Evolutionary conservation across 2,797 vertebrate genomes (phyloP).

Genomic region (Diceros bicornis): DNA sequence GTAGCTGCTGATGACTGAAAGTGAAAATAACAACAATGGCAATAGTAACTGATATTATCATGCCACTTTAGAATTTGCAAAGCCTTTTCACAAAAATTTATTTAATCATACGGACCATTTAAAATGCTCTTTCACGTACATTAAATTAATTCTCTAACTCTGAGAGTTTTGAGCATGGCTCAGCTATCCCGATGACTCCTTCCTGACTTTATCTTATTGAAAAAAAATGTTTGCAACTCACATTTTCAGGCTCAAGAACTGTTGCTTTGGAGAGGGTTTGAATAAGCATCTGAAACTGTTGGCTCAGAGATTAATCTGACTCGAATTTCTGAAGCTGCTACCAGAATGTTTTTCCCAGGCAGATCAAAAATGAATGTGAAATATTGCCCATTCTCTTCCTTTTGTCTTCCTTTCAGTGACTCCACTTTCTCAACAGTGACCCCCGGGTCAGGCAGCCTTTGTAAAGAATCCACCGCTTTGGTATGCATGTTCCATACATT

Average conservation of each 20-base stretch:
- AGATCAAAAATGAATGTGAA: neutral
- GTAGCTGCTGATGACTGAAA: neutral
- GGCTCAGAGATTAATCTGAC: neutral
- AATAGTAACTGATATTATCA: neutral
- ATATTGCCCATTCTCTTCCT: neutral
- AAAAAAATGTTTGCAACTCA: neutral
- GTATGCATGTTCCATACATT: too few relatives aligned
- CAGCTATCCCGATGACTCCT: neutral
- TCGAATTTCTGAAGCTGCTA: neutral
- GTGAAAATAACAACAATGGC: neutral
- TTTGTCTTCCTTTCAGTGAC: neutral
- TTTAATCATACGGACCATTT: neutral
- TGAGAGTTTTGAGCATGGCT: neutral
- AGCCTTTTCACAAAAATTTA: neutral
- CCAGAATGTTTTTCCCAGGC: neutral
- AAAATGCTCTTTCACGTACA: neutral
- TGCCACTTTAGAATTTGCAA: neutral
- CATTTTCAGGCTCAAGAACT: neutral
- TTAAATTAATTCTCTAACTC: neutral
- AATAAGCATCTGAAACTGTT: neutral
- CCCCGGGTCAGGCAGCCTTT: neutral
- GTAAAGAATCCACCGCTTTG: neutral
- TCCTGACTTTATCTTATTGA: neutral
- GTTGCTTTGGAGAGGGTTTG: neutral
- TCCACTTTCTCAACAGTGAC: neutral